Evolutionary conservation across 2,113 vertebrate genomes (phyloP).

Genomic region (Nibea coibor): DNA sequence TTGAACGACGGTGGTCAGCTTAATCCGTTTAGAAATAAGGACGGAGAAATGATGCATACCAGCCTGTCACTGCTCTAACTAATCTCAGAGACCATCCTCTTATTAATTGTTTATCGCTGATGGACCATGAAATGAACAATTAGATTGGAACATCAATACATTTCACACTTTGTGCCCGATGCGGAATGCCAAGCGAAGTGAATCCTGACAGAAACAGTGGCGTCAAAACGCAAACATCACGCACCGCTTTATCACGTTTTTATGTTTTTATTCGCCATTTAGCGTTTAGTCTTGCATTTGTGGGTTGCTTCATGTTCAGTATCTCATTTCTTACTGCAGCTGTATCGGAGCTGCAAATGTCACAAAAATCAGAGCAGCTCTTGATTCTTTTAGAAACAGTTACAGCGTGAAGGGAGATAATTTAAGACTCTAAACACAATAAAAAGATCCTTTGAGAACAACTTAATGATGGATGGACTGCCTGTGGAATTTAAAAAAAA

Average conservation of each 20-base stretch:
- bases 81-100: constrained; percentile 61
- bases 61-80: constrained; percentile 53
- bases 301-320: constrained; percentile 13
- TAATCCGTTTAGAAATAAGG: constrained; percentile 39
- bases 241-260: constrained; percentile 19
- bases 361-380: neutral
- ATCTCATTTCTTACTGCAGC: neutral
- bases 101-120: constrained; percentile 77
- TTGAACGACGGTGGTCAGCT: constrained; percentile 50
- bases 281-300: constrained; percentile 19
- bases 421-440: neutral
- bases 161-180: constrained; percentile 74
- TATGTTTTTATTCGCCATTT: constrained; percentile 13
- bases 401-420: neutral
- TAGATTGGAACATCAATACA: constrained; percentile 73
- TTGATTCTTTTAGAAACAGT: neutral
- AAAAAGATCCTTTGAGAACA: neutral
- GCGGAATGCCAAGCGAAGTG: constrained; percentile 55
- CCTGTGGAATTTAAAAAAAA: neutral
- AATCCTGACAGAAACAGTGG: constrained; percentile 28
- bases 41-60: constrained; percentile 28
- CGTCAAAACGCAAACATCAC: constrained; percentile 49
- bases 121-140: constrained; percentile 79
- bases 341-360: neutral
- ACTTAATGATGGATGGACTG: neutral